Evolutionary conservation across 2,113 vertebrate species (phyloP).

Genomic region (Sapayoa aenigma): DNA sequence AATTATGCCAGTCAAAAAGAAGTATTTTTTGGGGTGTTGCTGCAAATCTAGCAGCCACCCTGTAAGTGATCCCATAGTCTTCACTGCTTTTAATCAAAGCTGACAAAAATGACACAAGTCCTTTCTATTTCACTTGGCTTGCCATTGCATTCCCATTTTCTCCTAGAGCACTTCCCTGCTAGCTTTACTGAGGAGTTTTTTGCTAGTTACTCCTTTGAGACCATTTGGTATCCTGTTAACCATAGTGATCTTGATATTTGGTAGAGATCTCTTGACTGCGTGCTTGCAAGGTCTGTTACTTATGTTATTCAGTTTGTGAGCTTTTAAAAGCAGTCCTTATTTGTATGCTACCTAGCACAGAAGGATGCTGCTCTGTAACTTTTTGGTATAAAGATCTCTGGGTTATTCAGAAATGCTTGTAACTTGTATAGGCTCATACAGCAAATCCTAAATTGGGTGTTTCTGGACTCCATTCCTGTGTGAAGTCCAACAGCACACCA

Average conservation of each 20-base stretch:
- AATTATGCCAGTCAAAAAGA: background rate
- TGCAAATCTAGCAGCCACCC: background rate
- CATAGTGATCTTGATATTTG: background rate
- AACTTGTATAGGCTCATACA: background rate
- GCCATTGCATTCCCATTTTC: background rate
- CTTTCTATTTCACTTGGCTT: background rate
- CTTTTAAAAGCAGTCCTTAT: background rate
- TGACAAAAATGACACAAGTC: background rate
- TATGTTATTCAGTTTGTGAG: background rate
- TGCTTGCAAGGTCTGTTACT: background rate
- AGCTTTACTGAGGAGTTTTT: background rate
- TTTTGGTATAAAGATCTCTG: background rate
- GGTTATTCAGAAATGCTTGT: background rate
- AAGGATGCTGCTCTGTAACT: background rate
- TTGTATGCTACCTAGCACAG: background rate
- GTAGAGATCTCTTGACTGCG: background rate
- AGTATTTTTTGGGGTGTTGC: background rate
- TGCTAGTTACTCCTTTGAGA: background rate
- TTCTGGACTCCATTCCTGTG: background rate
- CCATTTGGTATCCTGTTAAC: background rate
- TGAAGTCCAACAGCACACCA: background rate
- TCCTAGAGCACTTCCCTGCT: background rate
- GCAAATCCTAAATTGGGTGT: background rate
- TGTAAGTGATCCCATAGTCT: background rate
- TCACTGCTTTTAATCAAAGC: background rate